Evolutionary conservation across 2,888 invertebrate species (phyloP).

Genomic region (Temnothorax unifasciatus): DNA sequence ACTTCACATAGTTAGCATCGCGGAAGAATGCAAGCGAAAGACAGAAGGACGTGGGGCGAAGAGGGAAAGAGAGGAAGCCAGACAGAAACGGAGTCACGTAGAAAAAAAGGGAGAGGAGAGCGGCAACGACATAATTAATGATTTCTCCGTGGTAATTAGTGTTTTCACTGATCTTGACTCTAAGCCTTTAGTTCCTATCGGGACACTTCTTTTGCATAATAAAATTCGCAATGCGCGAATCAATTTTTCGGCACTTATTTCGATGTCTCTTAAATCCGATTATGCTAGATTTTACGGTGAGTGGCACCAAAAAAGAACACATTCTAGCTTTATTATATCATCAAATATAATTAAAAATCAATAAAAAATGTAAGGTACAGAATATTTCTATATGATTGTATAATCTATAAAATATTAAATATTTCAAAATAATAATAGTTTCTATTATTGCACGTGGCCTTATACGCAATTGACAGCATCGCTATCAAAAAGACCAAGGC

Average conservation of each 20-base stretch:
- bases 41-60: slow-evolving; percentile 53
- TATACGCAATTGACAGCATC: not conserved
- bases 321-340: not conserved
- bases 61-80: slow-evolving; percentile 25
- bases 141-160: slow-evolving; percentile 80
- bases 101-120: slow-evolving; percentile 48
- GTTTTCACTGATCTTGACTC: slow-evolving; percentile 82
- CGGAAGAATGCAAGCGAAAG: slow-evolving; percentile 76
- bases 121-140: slow-evolving; percentile 78
- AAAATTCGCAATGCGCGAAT: slow-evolving; percentile 26
- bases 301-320: not conserved
- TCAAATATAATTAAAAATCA: not conserved
- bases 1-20: slow-evolving; percentile 80
- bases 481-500: not conserved
- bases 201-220: slow-evolving; percentile 69
- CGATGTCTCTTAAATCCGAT: not conserved
- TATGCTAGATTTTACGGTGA: no score
- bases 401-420: slow-evolving; percentile 5
- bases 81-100: slow-evolving; percentile 27
- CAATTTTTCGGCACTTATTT: not conserved
- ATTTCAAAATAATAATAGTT: not conserved
- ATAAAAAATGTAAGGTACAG: not conserved
- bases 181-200: slow-evolving; percentile 72
- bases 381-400: not conserved
- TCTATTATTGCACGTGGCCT: not conserved